Conservation (phyloP, 2,113 vertebrate species). For the Phodopus roborovskii region DNA sequence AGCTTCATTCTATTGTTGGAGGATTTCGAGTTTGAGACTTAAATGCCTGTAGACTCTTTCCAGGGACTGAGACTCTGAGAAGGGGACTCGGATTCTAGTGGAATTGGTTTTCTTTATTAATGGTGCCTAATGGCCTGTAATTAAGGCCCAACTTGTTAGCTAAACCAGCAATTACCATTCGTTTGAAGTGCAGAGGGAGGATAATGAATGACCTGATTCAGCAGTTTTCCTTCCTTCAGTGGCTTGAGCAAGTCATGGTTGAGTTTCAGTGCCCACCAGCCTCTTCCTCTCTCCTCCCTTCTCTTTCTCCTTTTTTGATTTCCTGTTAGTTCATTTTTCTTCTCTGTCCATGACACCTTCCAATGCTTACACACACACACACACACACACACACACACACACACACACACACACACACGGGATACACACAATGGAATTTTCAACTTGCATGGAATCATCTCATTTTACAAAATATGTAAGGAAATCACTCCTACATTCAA, state of each 20-base stretch:
- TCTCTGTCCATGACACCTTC: not conserved
- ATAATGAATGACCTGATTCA: constrained; percentile 73
- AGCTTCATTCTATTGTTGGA: not conserved
- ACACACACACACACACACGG: not conserved
- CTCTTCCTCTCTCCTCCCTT: fast-evolving
- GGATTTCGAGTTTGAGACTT: not conserved
- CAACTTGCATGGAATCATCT: not conserved
- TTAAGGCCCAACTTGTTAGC: constrained; percentile 79
- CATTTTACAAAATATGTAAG: not conserved
- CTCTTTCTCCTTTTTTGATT: not conserved
- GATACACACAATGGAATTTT: not conserved
- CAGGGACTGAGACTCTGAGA: constrained; percentile 41
- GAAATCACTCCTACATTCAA: not conserved
- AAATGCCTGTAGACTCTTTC: constrained; percentile 28
- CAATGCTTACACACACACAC: fast-evolving
- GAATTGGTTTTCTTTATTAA: constrained; percentile 76
- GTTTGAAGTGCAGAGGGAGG: constrained; percentile 64
- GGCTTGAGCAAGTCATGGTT: not conserved
- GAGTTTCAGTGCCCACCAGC: not conserved
- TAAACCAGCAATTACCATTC: constrained; percentile 74
- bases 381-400: not conserved
- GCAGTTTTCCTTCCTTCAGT: constrained; percentile 45
- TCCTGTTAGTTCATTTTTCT: not conserved
- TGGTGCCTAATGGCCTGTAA: constrained; percentile 75
- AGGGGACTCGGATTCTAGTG: constrained; percentile 65